Conservation (phyloP, 2,888 invertebrate species). For the Parasteatoda lunata region DNA sequence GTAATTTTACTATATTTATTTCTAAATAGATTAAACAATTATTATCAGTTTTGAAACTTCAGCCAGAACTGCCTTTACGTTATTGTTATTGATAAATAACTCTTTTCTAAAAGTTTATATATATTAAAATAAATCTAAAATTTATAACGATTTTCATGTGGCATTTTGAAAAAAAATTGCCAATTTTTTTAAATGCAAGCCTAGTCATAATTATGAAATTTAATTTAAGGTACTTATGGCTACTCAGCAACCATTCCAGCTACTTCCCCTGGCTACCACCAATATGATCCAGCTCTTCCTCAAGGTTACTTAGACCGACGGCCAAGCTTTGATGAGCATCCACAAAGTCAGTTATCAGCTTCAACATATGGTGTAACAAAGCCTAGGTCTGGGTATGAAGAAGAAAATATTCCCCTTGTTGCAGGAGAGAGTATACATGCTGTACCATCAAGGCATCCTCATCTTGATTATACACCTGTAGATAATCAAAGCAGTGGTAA, state of each 20-base stretch:
- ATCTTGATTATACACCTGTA: conserved; percentile 60
- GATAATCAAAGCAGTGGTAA: conserved; percentile 64
- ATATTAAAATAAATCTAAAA: too few relatives aligned
- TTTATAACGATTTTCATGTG: too few relatives aligned
- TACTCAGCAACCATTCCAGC: conserved; percentile 52
- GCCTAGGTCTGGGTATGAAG: conserved; percentile 71
- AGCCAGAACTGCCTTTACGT: too few relatives aligned
- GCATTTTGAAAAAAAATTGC: too few relatives aligned
- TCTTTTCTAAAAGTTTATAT: too few relatives aligned
- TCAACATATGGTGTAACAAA: conserved; percentile 41
- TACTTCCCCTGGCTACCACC: conserved; percentile 59
- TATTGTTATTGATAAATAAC: too few relatives aligned
- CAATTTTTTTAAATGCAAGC: too few relatives aligned
- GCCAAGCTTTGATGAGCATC: conserved; percentile 70
- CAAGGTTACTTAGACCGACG: conserved; percentile 71
- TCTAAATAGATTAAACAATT: too few relatives aligned
- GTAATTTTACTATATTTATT: too few relatives aligned
- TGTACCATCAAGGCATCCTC: conserved; percentile 55
- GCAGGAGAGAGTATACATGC: conserved; percentile 28
- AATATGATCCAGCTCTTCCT: conserved; percentile 65
- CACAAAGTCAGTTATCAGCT: conserved; percentile 46
- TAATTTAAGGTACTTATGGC: conserved; percentile 51
- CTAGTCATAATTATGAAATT: too few relatives aligned
- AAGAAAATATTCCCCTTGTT: conserved; percentile 51
- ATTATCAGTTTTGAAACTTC: too few relatives aligned